Conservation (phyloP, 2,888 invertebrate genomes). For the Aspidiotus destructor region DNA sequence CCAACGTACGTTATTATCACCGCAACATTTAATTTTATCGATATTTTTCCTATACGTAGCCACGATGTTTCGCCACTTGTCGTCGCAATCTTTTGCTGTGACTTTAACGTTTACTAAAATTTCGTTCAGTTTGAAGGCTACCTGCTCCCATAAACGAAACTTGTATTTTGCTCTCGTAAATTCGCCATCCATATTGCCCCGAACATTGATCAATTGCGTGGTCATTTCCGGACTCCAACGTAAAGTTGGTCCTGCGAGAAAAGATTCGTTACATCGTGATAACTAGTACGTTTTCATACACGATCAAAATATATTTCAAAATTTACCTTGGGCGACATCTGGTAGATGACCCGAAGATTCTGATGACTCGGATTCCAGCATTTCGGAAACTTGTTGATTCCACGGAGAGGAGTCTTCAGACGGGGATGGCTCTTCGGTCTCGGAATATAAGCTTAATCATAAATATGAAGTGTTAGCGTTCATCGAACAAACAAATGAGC, state of each 20-base stretch:
- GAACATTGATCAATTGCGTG: constrained; percentile 31
- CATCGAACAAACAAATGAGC: neutral
- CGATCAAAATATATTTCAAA: neutral
- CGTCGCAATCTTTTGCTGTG: constrained; percentile 35
- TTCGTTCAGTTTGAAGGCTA: constrained; percentile 29
- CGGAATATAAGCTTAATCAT: neutral
- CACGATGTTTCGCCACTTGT: constrained; percentile 36
- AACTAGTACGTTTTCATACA: neutral
- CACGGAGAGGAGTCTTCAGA: constrained; percentile 1
- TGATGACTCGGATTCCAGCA: neutral
- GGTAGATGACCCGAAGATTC: neutral
- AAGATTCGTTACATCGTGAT: neutral
- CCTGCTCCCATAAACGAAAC: constrained; percentile 34
- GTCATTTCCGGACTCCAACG: constrained; percentile 35
- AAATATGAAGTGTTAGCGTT: neutral
- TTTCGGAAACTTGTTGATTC: constrained; percentile 13
- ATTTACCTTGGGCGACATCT: constrained; percentile 12
- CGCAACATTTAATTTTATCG: constrained; percentile 33
- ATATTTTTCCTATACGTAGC: constrained; percentile 35
- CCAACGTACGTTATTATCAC: constrained; percentile 34
- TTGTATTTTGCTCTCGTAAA: constrained; percentile 34
- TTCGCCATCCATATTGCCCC: constrained; percentile 34
- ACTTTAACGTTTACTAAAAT: constrained; percentile 22
- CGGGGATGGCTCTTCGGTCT: constrained; percentile 3
- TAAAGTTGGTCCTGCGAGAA: constrained; percentile 31